Percentiles rank a stretch among this genome's conserved stretches.
These are phyloP conservation scores for Callopanchax toddi DNA, from an alignment of 2,113 vertebrate species.

Conservation along the genomic window DNA sequence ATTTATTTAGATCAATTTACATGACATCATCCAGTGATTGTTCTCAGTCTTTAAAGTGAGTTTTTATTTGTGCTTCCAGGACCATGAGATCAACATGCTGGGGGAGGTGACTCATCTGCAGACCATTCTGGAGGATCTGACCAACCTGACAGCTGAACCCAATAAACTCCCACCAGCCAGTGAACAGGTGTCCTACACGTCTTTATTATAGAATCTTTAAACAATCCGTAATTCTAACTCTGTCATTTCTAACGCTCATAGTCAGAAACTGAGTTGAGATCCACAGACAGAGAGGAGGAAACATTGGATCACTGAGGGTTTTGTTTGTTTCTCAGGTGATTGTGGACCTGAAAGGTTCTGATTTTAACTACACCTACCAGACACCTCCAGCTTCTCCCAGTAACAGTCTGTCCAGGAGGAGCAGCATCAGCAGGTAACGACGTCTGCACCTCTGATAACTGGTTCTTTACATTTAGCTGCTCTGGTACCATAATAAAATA, in stretches of 20 bases:
- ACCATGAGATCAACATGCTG: conserved; percentile 86
- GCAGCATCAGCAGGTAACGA: conserved; percentile 84
- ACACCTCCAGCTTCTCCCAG: conserved; percentile 84
- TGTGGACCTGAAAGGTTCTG: conserved; percentile 83
- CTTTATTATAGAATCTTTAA: background rate
- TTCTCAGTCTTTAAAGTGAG: too few species aligned
- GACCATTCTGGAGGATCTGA: conserved; percentile 83
- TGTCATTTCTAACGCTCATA: too few species aligned
- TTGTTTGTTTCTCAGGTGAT: conserved; percentile 77
- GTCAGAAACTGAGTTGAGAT: too few species aligned
- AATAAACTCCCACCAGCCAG: conserved; percentile 82
- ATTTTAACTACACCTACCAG: conserved; percentile 83
- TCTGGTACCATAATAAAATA: too few species aligned
- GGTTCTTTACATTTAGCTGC: too few species aligned
- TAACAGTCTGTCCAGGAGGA: conserved; percentile 82
- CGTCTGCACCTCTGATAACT: too few species aligned
- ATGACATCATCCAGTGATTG: too few species aligned
- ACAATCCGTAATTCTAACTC: too few species aligned
- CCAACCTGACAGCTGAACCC: conserved; percentile 80
- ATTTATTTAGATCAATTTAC: too few species aligned
- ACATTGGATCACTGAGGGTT: background rate
- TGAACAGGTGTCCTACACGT: conserved; percentile 76
- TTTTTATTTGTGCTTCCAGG: conserved; percentile 65
- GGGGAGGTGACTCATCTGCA: conserved; percentile 87
- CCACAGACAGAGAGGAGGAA: too few species aligned